Percentiles rank a stretch among this genome's conserved stretches.
Conservation (phyloP, 2,797 vertebrate species). For the Remorina albescens region DNA sequence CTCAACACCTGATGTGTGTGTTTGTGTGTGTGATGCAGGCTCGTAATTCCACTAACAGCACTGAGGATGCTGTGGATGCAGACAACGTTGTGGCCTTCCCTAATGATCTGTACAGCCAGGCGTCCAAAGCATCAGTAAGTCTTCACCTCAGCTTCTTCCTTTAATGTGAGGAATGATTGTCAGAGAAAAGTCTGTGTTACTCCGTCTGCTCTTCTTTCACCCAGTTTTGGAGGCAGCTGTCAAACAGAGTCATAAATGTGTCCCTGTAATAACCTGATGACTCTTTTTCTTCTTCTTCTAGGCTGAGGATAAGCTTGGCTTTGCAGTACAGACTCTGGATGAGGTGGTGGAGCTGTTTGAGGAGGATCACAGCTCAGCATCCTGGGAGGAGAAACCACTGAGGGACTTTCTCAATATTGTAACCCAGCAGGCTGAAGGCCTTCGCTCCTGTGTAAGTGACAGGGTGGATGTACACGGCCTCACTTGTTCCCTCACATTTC, state of each 20-base stretch:
- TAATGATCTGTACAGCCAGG: slow-evolving; percentile 59
- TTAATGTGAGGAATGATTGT: not conserved
- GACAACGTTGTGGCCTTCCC: slow-evolving; percentile 52
- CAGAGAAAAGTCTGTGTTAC: not conserved
- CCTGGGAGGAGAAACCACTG: slow-evolving; percentile 63
- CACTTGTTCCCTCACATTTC: not conserved
- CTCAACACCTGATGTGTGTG: not conserved
- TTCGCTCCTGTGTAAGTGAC: slow-evolving; percentile 73
- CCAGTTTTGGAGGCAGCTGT: too few relatives aligned
- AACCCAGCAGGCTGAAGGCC: slow-evolving; percentile 50
- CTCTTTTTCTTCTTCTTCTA: slow-evolving; percentile 35
- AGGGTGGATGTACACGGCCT: not conserved
- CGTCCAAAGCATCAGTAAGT: slow-evolving; percentile 64
- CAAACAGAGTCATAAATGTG: not conserved
- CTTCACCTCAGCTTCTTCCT: not conserved
- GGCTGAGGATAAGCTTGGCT: slow-evolving; percentile 59
- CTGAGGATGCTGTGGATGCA: slow-evolving; percentile 19
- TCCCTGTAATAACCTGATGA: too few relatives aligned
- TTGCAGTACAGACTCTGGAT: slow-evolving; percentile 65
- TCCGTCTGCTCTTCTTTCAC: not conserved
- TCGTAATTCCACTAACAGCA: slow-evolving; percentile 46
- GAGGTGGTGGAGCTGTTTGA: slow-evolving; percentile 63
- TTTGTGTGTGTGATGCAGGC: slow-evolving; percentile 46
- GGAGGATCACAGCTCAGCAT: slow-evolving; percentile 46
- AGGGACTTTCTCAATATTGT: slow-evolving; percentile 66